Base-by-base conservation (phyloP, 1,140 invertebrate genomes). In the Drepana arcuata region DNA sequence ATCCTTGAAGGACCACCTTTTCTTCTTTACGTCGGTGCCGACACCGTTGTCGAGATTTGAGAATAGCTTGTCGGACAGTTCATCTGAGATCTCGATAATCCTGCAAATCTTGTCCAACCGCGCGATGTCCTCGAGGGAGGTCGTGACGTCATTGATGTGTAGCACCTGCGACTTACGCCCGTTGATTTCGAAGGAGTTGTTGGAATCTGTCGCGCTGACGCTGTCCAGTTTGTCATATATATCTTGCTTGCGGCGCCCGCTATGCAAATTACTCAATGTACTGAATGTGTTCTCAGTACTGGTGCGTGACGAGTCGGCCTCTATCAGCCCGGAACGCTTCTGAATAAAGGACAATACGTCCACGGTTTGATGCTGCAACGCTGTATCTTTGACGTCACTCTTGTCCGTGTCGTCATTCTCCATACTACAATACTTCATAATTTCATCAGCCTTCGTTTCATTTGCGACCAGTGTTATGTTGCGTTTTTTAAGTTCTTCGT, bases 1-100 rank as follows among this genome's bases (percentile, higher is more conserved):
- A 55, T 82, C 71, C 53, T 69, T 79, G 16, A 82, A 74, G 1
- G 74, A 82, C 78, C 78, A 82, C 34, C 62, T 60, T 34, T 62
- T 65, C 10, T 55, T 53, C 27, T 35, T 34, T 2, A 44, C 9
- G 5, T 41, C 23, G 0, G 27, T 38, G 2, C 14, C 18, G 13
- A 61, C 46, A 1, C 29, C 9, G 5, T 42, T 38, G 14, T 64
- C 47, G 7, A 79, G 48, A 11, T 46, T 40, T 0, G 69, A 69
- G 44, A 82, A 72, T 38, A 82, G 39, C 41, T 66, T 59, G 28
- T 80, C 69, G 0, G 78, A 82, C 5, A 82, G 18, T 23, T 82
- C 75, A 23, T 82, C 78, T 14, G 78, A 82, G 47, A 78, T 82
- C 59, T 82, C 78, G 18, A 82, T 80, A 7, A 82, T 78, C 34